These are phyloP conservation scores for Recurvirostra avosetta DNA, from an alignment of 2,113 vertebrate species.

Conservation along the genomic window DNA sequence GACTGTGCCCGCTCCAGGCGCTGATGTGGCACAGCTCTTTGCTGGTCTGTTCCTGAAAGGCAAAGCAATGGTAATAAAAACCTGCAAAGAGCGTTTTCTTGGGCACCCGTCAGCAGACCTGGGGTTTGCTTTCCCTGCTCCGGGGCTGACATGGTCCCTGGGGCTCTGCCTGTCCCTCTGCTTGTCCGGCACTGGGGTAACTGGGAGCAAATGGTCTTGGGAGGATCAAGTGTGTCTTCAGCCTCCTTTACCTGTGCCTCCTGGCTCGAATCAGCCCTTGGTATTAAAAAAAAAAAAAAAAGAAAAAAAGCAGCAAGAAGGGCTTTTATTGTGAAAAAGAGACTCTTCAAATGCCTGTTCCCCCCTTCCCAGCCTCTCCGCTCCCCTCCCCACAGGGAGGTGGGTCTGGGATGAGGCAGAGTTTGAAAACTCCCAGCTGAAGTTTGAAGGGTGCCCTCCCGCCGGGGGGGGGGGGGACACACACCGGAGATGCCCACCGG, in stretches of 20 bases:
- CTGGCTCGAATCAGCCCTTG: background rate
- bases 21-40: background rate
- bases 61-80: background rate
- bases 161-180: background rate
- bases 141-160: background rate
- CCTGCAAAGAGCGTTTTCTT: background rate
- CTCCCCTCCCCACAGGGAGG: conserved; percentile 52
- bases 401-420: conserved; percentile 45
- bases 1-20: accelerated
- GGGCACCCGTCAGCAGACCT: background rate
- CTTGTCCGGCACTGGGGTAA: accelerated
- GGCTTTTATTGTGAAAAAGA: conserved; percentile 73
- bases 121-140: accelerated
- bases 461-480: background rate
- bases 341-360: background rate
- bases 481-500: accelerated
- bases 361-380: conserved; percentile 19
- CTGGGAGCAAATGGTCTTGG: accelerated
- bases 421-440: conserved; percentile 4
- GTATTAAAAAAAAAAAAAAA: background rate
- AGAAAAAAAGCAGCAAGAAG: background rate
- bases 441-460: background rate
- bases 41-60: background rate
- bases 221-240: background rate
- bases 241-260: background rate